A percentile compares a stretch with the other conserved stretches of the same genome.
phyloP scores from a whole-genome alignment of 2,797 vertebrate species.

The Alectoris magna region DNA sequence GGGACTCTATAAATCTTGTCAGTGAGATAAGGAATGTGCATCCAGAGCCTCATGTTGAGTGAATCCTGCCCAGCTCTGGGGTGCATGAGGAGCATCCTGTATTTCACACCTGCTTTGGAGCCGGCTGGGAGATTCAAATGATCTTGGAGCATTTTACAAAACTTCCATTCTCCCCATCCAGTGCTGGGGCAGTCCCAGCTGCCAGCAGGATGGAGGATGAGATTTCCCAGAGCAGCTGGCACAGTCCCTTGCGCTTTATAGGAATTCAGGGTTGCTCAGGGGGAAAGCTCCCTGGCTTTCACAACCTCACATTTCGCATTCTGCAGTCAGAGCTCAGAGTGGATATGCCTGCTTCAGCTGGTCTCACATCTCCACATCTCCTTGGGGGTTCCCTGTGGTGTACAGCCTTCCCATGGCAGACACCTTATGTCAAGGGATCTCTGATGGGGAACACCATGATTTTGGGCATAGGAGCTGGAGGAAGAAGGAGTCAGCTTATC shows the following conservation, averaged over 20 bases:
- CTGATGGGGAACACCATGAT: background rate
- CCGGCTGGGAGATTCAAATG: background rate
- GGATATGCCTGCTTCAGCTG: background rate
- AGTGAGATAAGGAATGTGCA: conserved; percentile 32
- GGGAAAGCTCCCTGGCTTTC: background rate
- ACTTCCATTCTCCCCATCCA: background rate
- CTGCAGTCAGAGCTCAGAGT: background rate
- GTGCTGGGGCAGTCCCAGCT: background rate
- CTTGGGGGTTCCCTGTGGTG: background rate
- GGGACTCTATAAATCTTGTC: conserved; percentile 8
- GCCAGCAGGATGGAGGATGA: background rate
- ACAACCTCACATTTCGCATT: background rate
- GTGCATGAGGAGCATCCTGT: background rate
- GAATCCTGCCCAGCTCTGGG: conserved; percentile 39
- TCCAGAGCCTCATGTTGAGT: background rate
- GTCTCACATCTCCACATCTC: background rate
- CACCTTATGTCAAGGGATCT: background rate
- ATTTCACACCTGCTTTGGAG: conserved; percentile 43
- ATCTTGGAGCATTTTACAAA: background rate
- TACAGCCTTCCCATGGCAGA: background rate
- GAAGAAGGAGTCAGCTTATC: background rate
- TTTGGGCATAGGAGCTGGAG: background rate
- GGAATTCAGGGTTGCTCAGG: background rate
- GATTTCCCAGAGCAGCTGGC: background rate
- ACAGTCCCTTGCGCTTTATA: background rate